Base-by-base conservation (phyloP, 2,888 invertebrate genomes). In the Bruchidius siliquastri region DNA sequence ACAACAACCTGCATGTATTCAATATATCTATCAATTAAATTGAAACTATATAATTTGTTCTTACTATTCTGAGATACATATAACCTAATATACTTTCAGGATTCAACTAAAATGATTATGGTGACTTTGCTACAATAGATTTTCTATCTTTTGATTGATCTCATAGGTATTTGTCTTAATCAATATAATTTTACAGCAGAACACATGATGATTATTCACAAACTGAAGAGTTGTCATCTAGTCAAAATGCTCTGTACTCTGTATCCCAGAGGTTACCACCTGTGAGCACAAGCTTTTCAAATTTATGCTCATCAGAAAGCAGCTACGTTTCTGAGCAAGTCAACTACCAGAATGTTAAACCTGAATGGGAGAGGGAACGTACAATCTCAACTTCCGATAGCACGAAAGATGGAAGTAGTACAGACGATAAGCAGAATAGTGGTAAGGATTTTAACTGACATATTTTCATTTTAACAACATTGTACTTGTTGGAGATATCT, bases 181-280 rank as follows among this genome's bases (percentile, higher is more conserved):
- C n/a, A n/a, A n/a, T n/a, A n/a, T n/a, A n/a, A 67, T 49, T 4
- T 49, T 49, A 13, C 18, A 49, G 49, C 22, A 71, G 76, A 68
- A 78, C 77, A 20, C 83, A 83, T 73, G 83, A 85, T 75, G 83
- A 84, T 73, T 84, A 83, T 74, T 79, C 81, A 8, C 83, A 83
- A 81, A 80, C 81, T 2, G 84, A 83, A 74, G 83, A 85, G 20
- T 72, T 82, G 71, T 80, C 83, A 20, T 77, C 82, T 18, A 83
- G 80, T 75, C 84, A 84, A 76, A 82, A 83, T 20, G 79, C 82
- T 70, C 74, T 91, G 21, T 91, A 91, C 80, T 90, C 90, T 0
- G 90, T 91, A 13, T 90, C 90, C 0, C 91, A 91, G 81, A 85
- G 91, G 26, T 83, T 91, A 68, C 89, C 90, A 0, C 88, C 89